These are phyloP conservation scores for Allophyes oxyacanthae DNA, from an alignment of 2,888 invertebrate species.

Conservation along the genomic window DNA sequence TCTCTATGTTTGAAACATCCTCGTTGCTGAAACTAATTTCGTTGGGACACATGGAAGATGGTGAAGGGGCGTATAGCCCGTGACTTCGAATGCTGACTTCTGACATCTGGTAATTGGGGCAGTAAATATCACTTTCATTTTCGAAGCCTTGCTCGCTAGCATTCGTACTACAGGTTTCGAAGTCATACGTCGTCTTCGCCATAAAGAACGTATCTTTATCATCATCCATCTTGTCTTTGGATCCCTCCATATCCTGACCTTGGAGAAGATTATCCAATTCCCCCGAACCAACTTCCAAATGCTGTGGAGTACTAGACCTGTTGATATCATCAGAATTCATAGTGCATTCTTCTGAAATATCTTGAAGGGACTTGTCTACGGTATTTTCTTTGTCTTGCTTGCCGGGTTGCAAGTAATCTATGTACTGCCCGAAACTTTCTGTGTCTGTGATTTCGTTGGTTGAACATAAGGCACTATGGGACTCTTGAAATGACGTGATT, in stretches of 20 bases:
- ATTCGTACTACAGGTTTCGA: conserved; percentile 84
- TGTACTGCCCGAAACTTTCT: conserved; percentile 86
- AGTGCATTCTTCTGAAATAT: conserved; percentile 85
- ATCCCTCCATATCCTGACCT: conserved; percentile 66
- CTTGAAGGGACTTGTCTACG: conserved; percentile 81
- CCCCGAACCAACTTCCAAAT: conserved; percentile 64
- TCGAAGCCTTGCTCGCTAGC: conserved; percentile 86
- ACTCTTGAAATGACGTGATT: conserved; percentile 84
- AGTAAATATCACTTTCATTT: conserved; percentile 91
- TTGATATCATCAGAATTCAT: conserved; percentile 84
- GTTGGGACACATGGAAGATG: conserved; percentile 86
- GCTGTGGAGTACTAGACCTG: conserved; percentile 73
- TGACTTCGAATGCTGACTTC: conserved; percentile 91
- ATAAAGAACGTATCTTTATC: conserved; percentile 81
- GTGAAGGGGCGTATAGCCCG: conserved; percentile 90
- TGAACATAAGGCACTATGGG: conserved; percentile 84
- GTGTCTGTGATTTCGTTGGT: conserved; percentile 87
- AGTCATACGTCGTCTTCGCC: conserved; percentile 83
- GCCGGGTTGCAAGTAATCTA: conserved; percentile 81
- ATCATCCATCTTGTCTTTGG: conserved; percentile 77
- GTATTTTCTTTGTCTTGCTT: conserved; percentile 77
- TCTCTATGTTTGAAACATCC: conserved; percentile 85
- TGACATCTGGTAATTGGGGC: conserved; percentile 90
- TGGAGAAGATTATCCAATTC: conserved; percentile 78
- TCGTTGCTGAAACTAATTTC: conserved; percentile 86